Conservation (phyloP, 2,113 vertebrate species). For the Takifugu bimaculatus region DNA sequence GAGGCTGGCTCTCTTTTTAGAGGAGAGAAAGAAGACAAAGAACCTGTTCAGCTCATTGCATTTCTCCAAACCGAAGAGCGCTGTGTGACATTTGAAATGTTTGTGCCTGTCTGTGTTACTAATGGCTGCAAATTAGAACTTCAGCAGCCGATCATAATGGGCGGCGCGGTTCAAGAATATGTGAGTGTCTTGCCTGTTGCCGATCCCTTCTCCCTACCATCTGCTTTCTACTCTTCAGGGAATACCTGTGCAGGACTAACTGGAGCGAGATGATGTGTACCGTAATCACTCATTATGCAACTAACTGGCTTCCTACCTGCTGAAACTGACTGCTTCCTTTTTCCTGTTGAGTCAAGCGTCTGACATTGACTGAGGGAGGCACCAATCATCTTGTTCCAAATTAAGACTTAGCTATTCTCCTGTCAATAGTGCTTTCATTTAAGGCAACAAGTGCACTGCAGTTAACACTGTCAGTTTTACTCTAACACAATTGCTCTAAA, state of each 20-base stretch:
- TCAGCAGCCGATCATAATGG: slow-evolving; percentile 40
- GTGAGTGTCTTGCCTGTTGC: slow-evolving; percentile 42
- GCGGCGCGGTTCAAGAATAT: slow-evolving; percentile 26
- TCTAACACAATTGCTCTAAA: not conserved
- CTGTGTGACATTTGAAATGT: slow-evolving; percentile 57
- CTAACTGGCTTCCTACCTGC: slow-evolving; percentile 67
- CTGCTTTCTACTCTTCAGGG: slow-evolving; percentile 65
- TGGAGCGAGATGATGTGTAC: slow-evolving; percentile 57
- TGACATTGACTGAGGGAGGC: slow-evolving; percentile 36
- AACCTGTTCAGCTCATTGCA: slow-evolving; percentile 49
- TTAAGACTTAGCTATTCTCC: slow-evolving; percentile 26
- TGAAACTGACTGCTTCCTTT: slow-evolving; percentile 72
- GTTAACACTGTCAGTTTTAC: not conserved
- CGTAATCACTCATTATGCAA: slow-evolving; percentile 75
- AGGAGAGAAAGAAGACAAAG: slow-evolving; percentile 27
- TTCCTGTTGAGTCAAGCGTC: slow-evolving; percentile 75
- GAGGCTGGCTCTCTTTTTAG: slow-evolving; percentile 32
- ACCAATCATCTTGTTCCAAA: slow-evolving; percentile 42
- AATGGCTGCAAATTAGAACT: slow-evolving; percentile 54
- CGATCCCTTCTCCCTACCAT: slow-evolving; percentile 54
- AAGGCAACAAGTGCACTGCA: not conserved
- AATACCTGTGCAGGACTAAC: slow-evolving; percentile 74
- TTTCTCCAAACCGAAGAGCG: slow-evolving; percentile 46
- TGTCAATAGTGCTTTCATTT: not conserved
- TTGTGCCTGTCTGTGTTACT: slow-evolving; percentile 43